phyloP scores from a whole-genome alignment of 2,797 vertebrate genomes.

The Schizopygopsis pylzovi region DNA sequence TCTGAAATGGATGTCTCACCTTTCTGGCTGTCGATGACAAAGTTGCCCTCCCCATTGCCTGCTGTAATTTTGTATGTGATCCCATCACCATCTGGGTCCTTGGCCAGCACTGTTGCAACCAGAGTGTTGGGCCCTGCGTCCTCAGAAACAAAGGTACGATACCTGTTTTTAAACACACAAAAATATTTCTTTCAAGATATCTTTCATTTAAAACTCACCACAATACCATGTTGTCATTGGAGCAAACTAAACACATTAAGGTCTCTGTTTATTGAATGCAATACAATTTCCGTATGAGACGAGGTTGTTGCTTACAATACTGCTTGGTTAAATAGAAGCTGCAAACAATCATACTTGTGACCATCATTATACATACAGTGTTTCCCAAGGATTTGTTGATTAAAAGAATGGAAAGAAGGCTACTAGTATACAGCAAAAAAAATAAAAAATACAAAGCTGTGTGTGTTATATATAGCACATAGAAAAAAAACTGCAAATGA shows the following conservation, averaged over 20 bases:
- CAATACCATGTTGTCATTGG: neutral
- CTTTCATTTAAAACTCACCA: neutral
- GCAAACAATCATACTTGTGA: neutral
- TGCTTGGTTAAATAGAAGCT: neutral
- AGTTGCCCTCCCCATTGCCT: slow-evolving; percentile 88
- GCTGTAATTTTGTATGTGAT: slow-evolving; percentile 84
- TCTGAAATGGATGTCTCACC: slow-evolving; percentile 69
- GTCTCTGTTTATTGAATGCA: neutral
- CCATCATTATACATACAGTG: neutral
- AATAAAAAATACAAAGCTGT: neutral
- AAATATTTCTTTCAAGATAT: slow-evolving; percentile 2
- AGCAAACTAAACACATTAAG: neutral
- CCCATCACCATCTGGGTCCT: slow-evolving; percentile 89
- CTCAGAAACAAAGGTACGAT: slow-evolving; percentile 90
- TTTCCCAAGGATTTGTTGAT: neutral
- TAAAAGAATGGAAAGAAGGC: neutral
- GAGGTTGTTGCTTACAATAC: neutral
- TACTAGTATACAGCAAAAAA: neutral
- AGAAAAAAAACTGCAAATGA: neutral
- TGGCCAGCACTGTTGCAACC: slow-evolving; percentile 86
- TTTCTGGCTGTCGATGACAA: slow-evolving; percentile 89
- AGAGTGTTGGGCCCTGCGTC: slow-evolving; percentile 89
- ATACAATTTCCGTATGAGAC: neutral
- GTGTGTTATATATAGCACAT: neutral
- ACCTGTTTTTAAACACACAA: slow-evolving; percentile 74